Conservation (phyloP, 2,113 vertebrate species). For the Bothrops jararaca region DNA sequence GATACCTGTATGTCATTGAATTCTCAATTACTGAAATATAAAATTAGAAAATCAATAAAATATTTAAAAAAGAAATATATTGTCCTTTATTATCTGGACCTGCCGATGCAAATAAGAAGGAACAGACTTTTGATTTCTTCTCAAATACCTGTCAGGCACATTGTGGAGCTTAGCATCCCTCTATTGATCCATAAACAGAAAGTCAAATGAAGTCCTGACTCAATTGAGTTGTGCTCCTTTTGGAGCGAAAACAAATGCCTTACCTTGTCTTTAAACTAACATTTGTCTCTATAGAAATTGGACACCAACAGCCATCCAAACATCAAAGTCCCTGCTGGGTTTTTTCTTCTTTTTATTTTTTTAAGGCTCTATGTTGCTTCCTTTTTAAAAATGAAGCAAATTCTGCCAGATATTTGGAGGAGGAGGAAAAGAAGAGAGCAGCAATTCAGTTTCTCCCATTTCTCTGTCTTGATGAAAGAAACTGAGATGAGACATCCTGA, state of each 20-base stretch:
- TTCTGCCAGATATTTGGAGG: neutral
- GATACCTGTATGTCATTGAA: too few relatives aligned
- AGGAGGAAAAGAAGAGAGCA: neutral
- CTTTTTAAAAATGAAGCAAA: neutral
- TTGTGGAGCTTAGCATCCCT: neutral
- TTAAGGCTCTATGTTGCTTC: neutral
- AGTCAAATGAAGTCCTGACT: slow-evolving; percentile 1
- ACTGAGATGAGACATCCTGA: slow-evolving; percentile 8
- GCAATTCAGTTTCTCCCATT: neutral
- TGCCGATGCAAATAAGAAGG: neutral
- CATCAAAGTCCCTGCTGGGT: neutral
- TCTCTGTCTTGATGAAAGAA: neutral
- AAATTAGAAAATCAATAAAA: too few relatives aligned
- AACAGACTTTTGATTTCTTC: neutral
- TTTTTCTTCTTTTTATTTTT: neutral
- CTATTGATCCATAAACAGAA: neutral
- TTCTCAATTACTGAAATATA: too few relatives aligned
- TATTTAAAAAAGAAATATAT: neutral
- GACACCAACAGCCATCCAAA: neutral
- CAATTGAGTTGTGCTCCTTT: neutral
- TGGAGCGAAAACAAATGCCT: neutral
- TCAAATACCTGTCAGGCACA: neutral
- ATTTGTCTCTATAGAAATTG: neutral
- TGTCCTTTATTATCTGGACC: neutral
- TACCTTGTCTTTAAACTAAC: neutral